Conservation (phyloP, 1,140 invertebrate species). For the silkworm (Bombyx mori) region ASM3026992v2 NC_085124.1:5255001-5255500, state of each 20-base stretch:
- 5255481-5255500: background rate
- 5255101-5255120: too few species aligned
- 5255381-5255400: conserved; percentile 54
- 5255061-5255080: too few species aligned
- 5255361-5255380: conserved; percentile 52
- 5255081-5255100: too few species aligned
- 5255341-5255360: conserved; percentile 66
- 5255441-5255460: background rate
- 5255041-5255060: too few species aligned
- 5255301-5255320: conserved; percentile 65
- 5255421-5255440: background rate
- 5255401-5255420: conserved; percentile 14
- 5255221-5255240: background rate
- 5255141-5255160: too few species aligned
- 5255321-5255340: conserved; percentile 67
- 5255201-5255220: background rate
- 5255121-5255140: too few species aligned
- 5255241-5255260: conserved; percentile 18
- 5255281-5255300: conserved; percentile 65
- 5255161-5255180: too few species aligned
- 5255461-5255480: background rate
- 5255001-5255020: too few species aligned
- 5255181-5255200: too few species aligned
- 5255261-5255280: conserved; percentile 55
- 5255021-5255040: too few species aligned